Conservation (phyloP, 2,113 vertebrate genomes). For the Ceratotherium simum region DNA sequence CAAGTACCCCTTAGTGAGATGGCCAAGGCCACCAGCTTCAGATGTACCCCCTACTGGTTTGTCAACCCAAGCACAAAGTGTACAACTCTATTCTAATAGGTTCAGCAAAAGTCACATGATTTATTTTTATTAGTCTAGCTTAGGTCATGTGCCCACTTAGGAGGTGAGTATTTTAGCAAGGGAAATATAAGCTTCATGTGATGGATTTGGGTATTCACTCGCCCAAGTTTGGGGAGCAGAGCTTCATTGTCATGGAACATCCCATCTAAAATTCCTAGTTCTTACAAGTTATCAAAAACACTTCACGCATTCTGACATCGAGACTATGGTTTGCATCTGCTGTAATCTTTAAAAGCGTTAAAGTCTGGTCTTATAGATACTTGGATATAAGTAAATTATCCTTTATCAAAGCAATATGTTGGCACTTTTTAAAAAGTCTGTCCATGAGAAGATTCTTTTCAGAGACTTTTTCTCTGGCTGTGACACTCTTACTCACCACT, state of each 20-base stretch:
- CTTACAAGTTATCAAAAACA: not conserved
- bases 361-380: not conserved
- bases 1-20: not conserved
- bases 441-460: not conserved
- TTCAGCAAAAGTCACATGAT: not conserved
- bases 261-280: not conserved
- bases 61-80: not conserved
- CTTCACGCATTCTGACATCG: not conserved
- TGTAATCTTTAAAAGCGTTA: not conserved
- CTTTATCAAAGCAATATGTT: not conserved
- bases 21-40: not conserved
- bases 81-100: not conserved
- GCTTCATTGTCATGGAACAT: not conserved
- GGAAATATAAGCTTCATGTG: not conserved
- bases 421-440: not conserved
- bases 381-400: not conserved
- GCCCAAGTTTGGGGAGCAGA: not conserved
- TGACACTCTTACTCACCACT: not conserved
- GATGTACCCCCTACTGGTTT: not conserved
- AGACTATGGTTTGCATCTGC: not conserved
- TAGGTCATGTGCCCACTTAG: not conserved
- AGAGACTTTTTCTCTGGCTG: not conserved
- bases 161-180: not conserved
- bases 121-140: not conserved
- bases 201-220: accelerated